Evolutionary conservation across 1,140 invertebrate species (phyloP).

Genomic region (Eurosta solidaginis): DNA sequence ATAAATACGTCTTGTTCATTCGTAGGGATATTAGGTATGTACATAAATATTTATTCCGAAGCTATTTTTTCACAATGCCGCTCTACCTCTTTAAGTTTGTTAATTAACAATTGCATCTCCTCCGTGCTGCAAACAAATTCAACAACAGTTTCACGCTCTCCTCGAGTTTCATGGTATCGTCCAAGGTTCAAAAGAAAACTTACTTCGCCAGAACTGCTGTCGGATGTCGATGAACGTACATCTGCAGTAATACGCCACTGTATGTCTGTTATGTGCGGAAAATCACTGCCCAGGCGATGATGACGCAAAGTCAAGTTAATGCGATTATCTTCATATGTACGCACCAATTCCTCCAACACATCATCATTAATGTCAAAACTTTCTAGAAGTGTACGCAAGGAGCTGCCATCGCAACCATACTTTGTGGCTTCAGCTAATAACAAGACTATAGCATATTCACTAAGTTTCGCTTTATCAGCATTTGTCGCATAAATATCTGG

Average conservation of each 20-base stretch:
- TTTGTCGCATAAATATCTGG: slow-evolving; percentile 56
- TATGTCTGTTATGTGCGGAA: slow-evolving; percentile 54
- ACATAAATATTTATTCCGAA: background rate
- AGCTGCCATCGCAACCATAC: slow-evolving; percentile 40
- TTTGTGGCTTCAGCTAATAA: slow-evolving; percentile 52
- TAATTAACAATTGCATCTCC: slow-evolving; percentile 54
- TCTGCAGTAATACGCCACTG: slow-evolving; percentile 57
- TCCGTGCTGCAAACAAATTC: slow-evolving; percentile 57
- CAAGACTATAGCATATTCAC: slow-evolving; percentile 54
- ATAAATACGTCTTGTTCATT: too few relatives aligned
- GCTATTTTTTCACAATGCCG: slow-evolving; percentile 48
- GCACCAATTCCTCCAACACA: slow-evolving; percentile 47
- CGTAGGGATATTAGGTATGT: too few relatives aligned
- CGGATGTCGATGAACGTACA: slow-evolving; percentile 51
- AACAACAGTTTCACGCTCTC: slow-evolving; percentile 47
- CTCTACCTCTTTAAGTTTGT: slow-evolving; percentile 56
- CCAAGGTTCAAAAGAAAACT: slow-evolving; percentile 52
- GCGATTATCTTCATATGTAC: slow-evolving; percentile 50
- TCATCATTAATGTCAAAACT: slow-evolving; percentile 34
- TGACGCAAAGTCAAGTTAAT: slow-evolving; percentile 49
- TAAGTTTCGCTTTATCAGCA: slow-evolving; percentile 52
- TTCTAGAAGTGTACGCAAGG: slow-evolving; percentile 45
- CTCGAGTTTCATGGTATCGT: slow-evolving; percentile 44
- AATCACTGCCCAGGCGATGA: slow-evolving; percentile 47
- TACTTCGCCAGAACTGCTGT: slow-evolving; percentile 46